Evolutionary conservation across 2,113 vertebrate species (phyloP).

Genomic region (Hemicordylus capensis): DNA sequence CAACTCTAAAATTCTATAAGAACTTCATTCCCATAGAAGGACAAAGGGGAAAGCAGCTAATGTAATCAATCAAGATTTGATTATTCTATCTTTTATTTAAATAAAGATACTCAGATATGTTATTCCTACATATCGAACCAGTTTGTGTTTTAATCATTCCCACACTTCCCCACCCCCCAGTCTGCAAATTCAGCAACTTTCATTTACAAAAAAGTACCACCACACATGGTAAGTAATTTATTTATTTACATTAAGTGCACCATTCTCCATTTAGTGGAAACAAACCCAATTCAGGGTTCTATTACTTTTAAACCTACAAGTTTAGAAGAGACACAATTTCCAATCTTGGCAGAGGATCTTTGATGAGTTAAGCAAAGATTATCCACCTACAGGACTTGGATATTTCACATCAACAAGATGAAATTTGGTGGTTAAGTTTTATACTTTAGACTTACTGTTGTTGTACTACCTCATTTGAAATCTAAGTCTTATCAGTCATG

Average conservation of each 20-base stretch:
- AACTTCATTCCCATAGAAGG: accelerated
- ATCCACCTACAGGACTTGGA: not conserved
- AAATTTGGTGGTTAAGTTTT: not conserved
- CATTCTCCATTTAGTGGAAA: not conserved
- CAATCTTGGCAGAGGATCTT: not conserved
- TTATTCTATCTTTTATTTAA: not conserved
- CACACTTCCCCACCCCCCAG: not conserved
- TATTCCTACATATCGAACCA: not conserved
- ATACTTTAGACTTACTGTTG: not conserved
- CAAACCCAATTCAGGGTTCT: not conserved
- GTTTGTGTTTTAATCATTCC: not conserved
- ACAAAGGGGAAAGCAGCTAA: not conserved
- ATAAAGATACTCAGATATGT: no score
- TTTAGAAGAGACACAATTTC: not conserved
- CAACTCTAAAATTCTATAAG: no score
- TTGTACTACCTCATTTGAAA: not conserved
- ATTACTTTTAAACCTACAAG: not conserved
- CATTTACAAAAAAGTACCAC: not conserved
- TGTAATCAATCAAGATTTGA: not conserved
- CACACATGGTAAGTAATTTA: no score
- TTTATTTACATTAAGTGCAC: no score
- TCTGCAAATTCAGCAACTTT: not conserved
- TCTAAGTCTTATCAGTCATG: not conserved
- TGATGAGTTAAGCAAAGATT: not conserved
- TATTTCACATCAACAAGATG: not conserved